These are phyloP conservation scores for Rotaria magnacalcarata DNA, from an alignment of 2,888 invertebrate species.

Conservation along the genomic window DNA sequence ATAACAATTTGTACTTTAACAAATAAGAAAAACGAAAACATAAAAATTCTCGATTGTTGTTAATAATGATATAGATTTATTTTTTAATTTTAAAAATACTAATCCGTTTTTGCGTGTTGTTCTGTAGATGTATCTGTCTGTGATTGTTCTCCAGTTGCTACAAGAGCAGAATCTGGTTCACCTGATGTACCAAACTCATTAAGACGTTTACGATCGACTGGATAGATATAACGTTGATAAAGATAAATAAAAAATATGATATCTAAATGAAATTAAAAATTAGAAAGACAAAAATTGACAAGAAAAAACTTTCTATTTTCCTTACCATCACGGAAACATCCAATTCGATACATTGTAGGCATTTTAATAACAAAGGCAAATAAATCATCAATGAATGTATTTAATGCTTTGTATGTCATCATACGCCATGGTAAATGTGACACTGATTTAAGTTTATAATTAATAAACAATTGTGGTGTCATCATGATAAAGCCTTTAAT, in stretches of 20 bases:
- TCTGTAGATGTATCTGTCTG: background rate
- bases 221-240: conserved; percentile 97
- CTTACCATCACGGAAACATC: conserved; percentile 89
- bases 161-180: conserved; percentile 13
- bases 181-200: conserved; percentile 87
- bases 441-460: conserved; percentile 96
- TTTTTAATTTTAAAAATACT: background rate
- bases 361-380: conserved; percentile 99
- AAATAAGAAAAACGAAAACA: background rate
- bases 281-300: too few relatives aligned
- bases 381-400: conserved; percentile 98
- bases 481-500: conserved; percentile 89
- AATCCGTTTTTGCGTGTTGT: background rate
- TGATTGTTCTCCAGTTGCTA: background rate
- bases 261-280: conserved; percentile 65
- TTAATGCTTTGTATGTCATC: conserved; percentile 98
- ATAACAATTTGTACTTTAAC: conserved; percentile 3
- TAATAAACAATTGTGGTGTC: conserved; percentile 99
- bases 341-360: conserved; percentile 95
- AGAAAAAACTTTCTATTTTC: background rate
- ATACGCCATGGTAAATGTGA: conserved; percentile 99
- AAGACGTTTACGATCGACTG: conserved; percentile 83
- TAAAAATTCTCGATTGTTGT: background rate
- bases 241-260: conserved; percentile 97
- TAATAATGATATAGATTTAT: background rate